These are phyloP conservation scores for Tadarida brasiliensis DNA, from an alignment of 2,797 vertebrate genomes.

Conservation along the genomic window DNA sequence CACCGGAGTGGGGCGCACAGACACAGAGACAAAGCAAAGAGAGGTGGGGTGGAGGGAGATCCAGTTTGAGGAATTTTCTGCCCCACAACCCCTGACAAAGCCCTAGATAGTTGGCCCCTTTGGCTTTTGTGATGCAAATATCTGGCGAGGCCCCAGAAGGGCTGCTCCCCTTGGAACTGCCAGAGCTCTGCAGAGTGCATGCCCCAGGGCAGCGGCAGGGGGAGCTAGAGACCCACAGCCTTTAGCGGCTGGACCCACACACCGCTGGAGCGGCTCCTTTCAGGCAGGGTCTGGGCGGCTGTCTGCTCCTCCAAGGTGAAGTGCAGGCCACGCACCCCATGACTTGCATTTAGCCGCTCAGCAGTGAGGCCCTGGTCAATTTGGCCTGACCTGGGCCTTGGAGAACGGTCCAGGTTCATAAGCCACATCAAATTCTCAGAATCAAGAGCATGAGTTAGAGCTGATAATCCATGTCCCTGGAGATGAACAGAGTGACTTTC, in stretches of 20 bases:
- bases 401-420: not conserved
- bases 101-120: not conserved
- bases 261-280: not conserved
- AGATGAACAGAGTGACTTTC: not conserved
- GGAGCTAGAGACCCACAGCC: not conserved
- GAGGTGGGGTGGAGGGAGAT: not conserved
- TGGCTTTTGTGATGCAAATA: conserved; percentile 66
- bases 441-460: not conserved
- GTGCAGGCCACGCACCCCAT: not conserved
- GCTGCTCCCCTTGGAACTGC: conserved; percentile 45
- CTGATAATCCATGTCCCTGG: not conserved
- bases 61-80: not conserved
- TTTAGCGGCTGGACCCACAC: not conserved
- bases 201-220: not conserved
- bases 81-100: not conserved
- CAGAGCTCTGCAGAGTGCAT: not conserved
- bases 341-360: not conserved
- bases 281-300: not conserved
- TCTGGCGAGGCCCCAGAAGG: conserved; percentile 33
- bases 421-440: not conserved
- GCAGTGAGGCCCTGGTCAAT: not conserved
- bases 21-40: not conserved
- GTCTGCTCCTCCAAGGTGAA: not conserved
- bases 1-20: not conserved
- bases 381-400: not conserved